Conservation (phyloP, 64 coral and sea anemone species). For the Actinia equina region DNA sequence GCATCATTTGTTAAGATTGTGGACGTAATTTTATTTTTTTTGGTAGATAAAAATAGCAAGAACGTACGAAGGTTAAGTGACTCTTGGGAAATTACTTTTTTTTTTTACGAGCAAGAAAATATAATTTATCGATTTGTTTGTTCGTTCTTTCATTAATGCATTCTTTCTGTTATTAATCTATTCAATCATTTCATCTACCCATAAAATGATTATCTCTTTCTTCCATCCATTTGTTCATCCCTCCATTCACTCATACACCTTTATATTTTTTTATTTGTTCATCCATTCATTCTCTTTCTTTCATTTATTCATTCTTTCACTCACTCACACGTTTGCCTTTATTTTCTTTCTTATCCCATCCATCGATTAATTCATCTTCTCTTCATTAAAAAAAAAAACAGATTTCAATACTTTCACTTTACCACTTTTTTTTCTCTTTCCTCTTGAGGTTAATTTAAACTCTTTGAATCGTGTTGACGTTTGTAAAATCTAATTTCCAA, state of each 20-base stretch:
- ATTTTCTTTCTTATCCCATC: background rate
- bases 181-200: background rate
- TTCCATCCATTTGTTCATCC: background rate
- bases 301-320: background rate
- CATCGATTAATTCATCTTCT: background rate
- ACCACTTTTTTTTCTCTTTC: background rate
- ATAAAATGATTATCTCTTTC: background rate
- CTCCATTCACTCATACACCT: no score
- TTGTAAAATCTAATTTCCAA: background rate
- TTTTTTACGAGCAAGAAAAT: background rate
- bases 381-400: no score
- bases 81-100: background rate
- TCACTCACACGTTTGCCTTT: background rate
- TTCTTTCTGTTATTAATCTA: background rate
- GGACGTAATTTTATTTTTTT: background rate
- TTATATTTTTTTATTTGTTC: no score
- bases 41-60: background rate
- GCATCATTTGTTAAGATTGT: background rate
- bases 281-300: no score
- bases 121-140: background rate
- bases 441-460: background rate
- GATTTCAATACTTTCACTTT: no score
- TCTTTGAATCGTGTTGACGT: background rate
- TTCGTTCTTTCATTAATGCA: background rate
- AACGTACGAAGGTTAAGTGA: background rate